Base-by-base conservation (phyloP, 2,797 vertebrate species). In the Takifugu rubripes region DNA sequence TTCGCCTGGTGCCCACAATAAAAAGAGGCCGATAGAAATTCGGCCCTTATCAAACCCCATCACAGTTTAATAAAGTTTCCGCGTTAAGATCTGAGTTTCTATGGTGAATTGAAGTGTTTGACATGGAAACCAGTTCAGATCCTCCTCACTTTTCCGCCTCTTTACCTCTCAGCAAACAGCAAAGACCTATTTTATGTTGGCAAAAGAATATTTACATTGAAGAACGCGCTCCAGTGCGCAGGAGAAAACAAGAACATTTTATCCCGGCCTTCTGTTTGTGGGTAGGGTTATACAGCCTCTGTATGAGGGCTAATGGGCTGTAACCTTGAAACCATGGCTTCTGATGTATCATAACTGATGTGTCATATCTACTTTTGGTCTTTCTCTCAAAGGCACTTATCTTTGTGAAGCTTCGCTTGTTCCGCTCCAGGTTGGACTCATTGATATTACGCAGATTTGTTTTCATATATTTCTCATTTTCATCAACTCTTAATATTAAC, bases 1-100 rank as follows among this genome's bases (percentile, higher is more conserved):
- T 82, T 81, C 78, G 89, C 91, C 89, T 82, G 81, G 83, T 89
- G 89, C 87, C 90, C 91, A 91, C 90, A 92, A 93, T 92, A 92
- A 92, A 91, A 89, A 81, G 84, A 84, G 84, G 78, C 83, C 81
- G 88, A 89, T 87, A 90, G 90, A 91, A 91, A 91, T 88, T 84
- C 87, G 87, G 85, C 75, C 84, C 92, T 95, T 97, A 97, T 97
- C 95, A 90, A 90, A 90, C 87, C 88, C 88, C 91, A 97, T 98
- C 96, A 91, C 93, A 90, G 92, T 94, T 94, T 94, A 96, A 96
- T 97, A 97, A 96, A 95, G 92, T 94, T 93, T 92, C 91, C 85
- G 75, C 88, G 90, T 90, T 92, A 92, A 92, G 91, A 93, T 91
- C 85, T 87, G 84, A 90, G 92, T 95, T 94, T 93, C 94, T 93